Evolutionary conservation across 2,113 vertebrate species (phyloP).

Genomic region (Xiphophorus hellerii): DNA sequence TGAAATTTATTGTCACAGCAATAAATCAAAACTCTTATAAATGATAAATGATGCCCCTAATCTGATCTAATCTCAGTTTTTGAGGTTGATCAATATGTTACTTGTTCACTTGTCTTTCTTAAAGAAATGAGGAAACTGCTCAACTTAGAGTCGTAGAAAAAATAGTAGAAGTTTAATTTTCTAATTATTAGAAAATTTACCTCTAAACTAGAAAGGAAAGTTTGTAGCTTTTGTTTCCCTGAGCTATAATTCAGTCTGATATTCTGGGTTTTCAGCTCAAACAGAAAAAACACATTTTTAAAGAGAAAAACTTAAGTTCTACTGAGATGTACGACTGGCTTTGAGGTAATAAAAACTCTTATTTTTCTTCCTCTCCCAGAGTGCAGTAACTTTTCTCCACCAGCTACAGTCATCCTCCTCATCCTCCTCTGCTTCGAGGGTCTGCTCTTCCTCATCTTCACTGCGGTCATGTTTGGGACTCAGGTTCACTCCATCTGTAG

Average conservation of each 20-base stretch:
- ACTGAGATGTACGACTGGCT: neutral
- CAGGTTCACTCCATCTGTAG: slow-evolving; percentile 98
- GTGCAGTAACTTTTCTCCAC: slow-evolving; percentile 95
- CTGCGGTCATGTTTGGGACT: slow-evolving; percentile 97
- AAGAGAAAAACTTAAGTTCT: neutral
- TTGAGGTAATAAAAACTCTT: neutral
- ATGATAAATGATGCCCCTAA: no score
- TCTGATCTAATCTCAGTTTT: neutral
- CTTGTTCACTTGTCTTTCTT: neutral
- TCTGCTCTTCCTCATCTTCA: slow-evolving; percentile 97
- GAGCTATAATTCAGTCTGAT: no score
- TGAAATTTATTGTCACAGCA: no score
- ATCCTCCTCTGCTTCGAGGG: slow-evolving; percentile 96
- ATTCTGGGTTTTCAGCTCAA: neutral
- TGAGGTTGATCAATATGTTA: neutral
- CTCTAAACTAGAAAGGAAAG: no score
- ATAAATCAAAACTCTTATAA: no score
- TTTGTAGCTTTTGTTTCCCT: neutral
- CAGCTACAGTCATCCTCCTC: slow-evolving; percentile 94
- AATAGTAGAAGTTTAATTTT: neutral
- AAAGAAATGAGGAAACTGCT: neutral
- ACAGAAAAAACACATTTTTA: neutral
- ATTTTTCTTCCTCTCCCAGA: slow-evolving; percentile 78
- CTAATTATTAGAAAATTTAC: neutral
- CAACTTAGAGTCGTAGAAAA: neutral